Conservation (phyloP, 2,888 invertebrate genomes). For the Seira musarum region DNA sequence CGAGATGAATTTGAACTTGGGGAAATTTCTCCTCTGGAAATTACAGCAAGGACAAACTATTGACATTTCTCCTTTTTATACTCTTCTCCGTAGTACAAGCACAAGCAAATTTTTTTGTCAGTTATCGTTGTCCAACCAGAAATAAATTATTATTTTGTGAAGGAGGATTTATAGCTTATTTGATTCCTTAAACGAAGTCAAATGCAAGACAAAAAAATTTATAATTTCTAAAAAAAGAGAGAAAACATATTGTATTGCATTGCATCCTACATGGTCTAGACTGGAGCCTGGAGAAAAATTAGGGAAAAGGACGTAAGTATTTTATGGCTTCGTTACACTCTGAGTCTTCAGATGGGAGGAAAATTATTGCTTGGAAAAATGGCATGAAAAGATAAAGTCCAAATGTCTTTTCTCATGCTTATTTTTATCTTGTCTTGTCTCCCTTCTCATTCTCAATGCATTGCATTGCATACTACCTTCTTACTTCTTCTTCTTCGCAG, state of each 20-base stretch:
- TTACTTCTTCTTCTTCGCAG: background rate
- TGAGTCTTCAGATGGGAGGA: background rate
- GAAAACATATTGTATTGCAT: background rate
- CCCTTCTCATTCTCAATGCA: constrained; percentile 8
- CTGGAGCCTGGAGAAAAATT: no score
- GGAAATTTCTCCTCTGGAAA: background rate
- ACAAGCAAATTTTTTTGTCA: background rate
- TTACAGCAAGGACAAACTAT: background rate
- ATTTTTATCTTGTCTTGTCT: background rate
- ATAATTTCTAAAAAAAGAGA: background rate
- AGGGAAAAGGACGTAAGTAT: no score
- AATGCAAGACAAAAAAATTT: background rate
- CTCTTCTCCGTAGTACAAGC: background rate
- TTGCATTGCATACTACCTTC: background rate
- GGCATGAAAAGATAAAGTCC: constrained; percentile 54
- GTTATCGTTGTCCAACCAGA: background rate
- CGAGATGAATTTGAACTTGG: background rate
- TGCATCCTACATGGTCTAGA: no score
- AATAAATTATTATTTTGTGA: background rate
- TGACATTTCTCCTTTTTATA: background rate
- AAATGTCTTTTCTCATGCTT: constrained; percentile 53
- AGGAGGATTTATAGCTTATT: background rate
- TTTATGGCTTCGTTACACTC: no score
- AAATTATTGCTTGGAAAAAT: constrained; percentile 56
- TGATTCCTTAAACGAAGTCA: background rate